Evolutionary conservation across 92 coral and sea anemone genomes (phyloP).

Genomic region (Heteractis magnifica): DNA sequence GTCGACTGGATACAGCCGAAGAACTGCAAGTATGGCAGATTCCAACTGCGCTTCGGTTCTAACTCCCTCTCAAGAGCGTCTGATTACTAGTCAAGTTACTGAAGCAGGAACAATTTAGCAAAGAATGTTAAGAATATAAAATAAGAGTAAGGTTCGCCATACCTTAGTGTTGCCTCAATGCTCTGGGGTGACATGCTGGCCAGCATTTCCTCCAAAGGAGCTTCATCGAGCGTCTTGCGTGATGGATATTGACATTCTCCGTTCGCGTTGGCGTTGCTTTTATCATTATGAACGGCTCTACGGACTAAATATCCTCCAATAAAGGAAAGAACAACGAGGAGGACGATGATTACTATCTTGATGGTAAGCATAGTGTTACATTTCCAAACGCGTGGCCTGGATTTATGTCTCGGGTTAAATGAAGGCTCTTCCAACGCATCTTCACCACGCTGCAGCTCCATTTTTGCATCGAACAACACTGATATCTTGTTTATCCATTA

Average conservation of each 20-base stretch:
- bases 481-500: constrained; percentile 64
- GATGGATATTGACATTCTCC: not conserved
- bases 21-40: too few relatives aligned
- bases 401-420: constrained; percentile 9
- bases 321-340: constrained; percentile 61
- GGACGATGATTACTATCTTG: constrained; percentile 51
- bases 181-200: constrained; percentile 64
- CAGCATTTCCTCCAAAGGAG: constrained; percentile 55
- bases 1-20: too few relatives aligned
- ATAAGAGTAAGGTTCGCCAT: not conserved
- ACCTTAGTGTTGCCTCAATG: constrained; percentile 73
- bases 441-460: constrained; percentile 83
- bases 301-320: constrained; percentile 74
- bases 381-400: constrained; percentile 19
- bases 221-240: constrained; percentile 2
- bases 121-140: not conserved
- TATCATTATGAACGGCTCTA: constrained; percentile 53
- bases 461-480: constrained; percentile 75
- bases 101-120: not conserved
- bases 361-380: constrained; percentile 12
- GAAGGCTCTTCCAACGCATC: constrained; percentile 68
- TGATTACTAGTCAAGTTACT: not conserved
- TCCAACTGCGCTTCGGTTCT: too few relatives aligned
- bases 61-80: not conserved
- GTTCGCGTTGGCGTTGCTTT: constrained; percentile 39